phyloP scores from a whole-genome alignment of 2,888 invertebrate genomes.

The Agonopterix heracliana region DNA sequence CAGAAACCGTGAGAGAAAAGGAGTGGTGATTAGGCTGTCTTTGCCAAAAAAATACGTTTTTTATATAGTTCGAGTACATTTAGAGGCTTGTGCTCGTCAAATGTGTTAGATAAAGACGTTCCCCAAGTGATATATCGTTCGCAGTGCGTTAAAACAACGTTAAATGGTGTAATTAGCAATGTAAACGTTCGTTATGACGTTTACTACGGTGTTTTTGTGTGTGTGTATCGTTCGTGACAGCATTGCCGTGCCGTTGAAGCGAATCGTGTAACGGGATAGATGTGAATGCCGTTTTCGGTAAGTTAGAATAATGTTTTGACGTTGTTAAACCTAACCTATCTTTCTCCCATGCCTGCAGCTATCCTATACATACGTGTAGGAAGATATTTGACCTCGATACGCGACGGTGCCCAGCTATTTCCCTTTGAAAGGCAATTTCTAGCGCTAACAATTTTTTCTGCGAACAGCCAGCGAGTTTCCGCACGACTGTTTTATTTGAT shows the following conservation, averaged over 20 bases:
- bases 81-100: conserved; percentile 40
- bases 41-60: conserved; percentile 64
- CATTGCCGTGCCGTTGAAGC: conserved; percentile 68
- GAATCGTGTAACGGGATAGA: conserved; percentile 70
- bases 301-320: conserved; percentile 51
- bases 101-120: conserved; percentile 48
- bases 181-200: conserved; percentile 72
- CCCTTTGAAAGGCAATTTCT: conserved; percentile 50
- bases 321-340: conserved; percentile 43
- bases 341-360: conserved; percentile 40
- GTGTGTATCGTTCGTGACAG: conserved; percentile 61
- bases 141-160: conserved; percentile 47
- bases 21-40: conserved; percentile 74
- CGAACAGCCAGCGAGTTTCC: conserved; percentile 26
- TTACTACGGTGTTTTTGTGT: conserved; percentile 60
- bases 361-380: conserved; percentile 26
- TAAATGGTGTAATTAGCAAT: conserved; percentile 60
- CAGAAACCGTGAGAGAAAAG: conserved; percentile 74
- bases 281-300: conserved; percentile 60
- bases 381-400: conserved; percentile 54
- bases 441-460: conserved; percentile 37
- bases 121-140: conserved; percentile 51
- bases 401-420: conserved; percentile 36
- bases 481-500: conserved; percentile 39
- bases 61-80: conserved; percentile 58